Evolutionary conservation across 2,888 invertebrate genomes (phyloP), one percentile per base, ranked within the genome.

Genomic region (Melanchra persicariae): DNA sequence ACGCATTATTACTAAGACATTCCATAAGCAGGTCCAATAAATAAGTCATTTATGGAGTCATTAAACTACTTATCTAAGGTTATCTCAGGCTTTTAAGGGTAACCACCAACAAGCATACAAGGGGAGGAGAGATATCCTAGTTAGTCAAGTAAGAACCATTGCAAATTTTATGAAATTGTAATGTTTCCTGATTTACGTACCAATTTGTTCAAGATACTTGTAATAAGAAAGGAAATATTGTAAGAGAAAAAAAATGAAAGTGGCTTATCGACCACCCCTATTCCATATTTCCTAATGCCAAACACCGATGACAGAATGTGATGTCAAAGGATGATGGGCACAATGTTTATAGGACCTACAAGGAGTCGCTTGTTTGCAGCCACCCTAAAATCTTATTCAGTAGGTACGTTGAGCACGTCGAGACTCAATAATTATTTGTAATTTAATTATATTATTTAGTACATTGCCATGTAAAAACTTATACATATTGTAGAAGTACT

Each of bases 391-490:
- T 45, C 8, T 5, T 40, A 15, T 15, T 12, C 12, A 40, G 40
- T 34, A 34, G 7, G 34, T 5, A 34, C 30, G 4, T 1, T 47
- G 5, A 22, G 47, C n/a, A 47, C 19, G 3, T 47, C 10, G n/a
- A 47, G n/a, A n/a, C 47, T 47, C n/a, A 22, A 47, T 17, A 9
- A 47, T 47, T 47, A 3, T 47, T n/a, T 47, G 4, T 40, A 5
- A 40, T 70, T 7, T 43, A 40, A 24, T 52, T 4, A 34, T 34
- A 52, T 45, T 37, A 34, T 52, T 43, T 22, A 60, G 22, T 45
- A 37, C 19, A 61, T 70, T 70, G 70, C 52, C 71, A 70, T 70
- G 10, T 58, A 51, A 58, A 70, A 9, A 70, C 58, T 51, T 69
- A 12, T 40, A 55, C 6, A 19, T 19, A 30, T 22, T 34, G 9